Base-by-base conservation (phyloP, 2,888 invertebrate genomes). In the Mesoligia furuncula region DNA sequence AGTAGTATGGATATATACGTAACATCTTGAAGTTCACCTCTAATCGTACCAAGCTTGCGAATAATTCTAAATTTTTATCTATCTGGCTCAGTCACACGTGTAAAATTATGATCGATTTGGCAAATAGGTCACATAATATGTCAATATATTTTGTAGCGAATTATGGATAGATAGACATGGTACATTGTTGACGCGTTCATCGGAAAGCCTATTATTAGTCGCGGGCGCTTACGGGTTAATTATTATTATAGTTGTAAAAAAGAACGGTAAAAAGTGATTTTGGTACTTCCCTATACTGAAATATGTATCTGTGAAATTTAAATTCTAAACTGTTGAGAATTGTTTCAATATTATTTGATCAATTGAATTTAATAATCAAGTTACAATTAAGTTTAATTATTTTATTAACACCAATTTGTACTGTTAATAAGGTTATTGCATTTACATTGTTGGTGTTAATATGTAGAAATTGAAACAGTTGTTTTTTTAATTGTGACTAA, bases 41-140 rank as follows among this genome's bases (percentile, higher is more conserved):
- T 59, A 69, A 82, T 65, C 48, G 20, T 54, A 62, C 11, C 15
- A 54, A 36, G 65, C 15, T 67, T 2, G 45, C 24, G 42, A 51
- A 36, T 65, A 31, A 57, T 65, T 67, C 36, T 8, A 27, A 2
- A 3, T 62, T 54, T 69, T 84, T 84, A 82, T 82, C 84, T 80
- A 74, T 67, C 62, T 64, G 57, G 68, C 27, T 8, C 66, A 67
- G 62, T 20, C 62, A 61, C 82, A 82, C 82, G 85, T 82, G 85
- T 64, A 13, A 80, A 80, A 84, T 75, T 75, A 57, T 68, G 31
- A 80, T 69, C 61, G 64, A 20, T 75, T 70, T 80, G 20, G 59
- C 31, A 85, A 81, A 83, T 85, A 76, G 85, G 83, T 83, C 83
- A 85, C 72, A 24, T 59, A 76, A 45, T 73, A 75, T 59, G 73